Conservation (phyloP, 2,888 invertebrate genomes). For the Camptogramma bilineatum region DNA sequence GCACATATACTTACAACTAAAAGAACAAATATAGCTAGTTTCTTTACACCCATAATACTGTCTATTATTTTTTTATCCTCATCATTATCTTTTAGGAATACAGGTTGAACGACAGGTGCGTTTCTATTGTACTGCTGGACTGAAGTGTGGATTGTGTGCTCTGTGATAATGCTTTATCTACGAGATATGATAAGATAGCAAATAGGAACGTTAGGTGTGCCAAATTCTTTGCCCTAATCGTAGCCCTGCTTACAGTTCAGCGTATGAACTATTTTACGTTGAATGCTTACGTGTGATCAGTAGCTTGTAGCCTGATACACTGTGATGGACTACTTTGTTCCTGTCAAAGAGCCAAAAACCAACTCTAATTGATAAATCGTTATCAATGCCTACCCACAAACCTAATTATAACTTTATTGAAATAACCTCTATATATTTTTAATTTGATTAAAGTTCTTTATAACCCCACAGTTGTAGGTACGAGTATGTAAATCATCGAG, state of each 20-base stretch:
- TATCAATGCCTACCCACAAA: too few species aligned
- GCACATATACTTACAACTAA: slow-evolving; percentile 72
- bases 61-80: slow-evolving; percentile 54
- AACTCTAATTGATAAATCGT: too few species aligned
- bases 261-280: slow-evolving; percentile 28
- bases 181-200: slow-evolving; percentile 81
- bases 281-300: background rate
- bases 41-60: slow-evolving; percentile 72
- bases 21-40: slow-evolving; percentile 65
- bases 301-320: background rate
- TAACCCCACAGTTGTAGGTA: too few species aligned
- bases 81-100: slow-evolving; percentile 59
- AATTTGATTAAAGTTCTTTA: too few species aligned
- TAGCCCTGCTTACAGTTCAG: slow-evolving; percentile 54
- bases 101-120: slow-evolving; percentile 68
- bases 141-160: slow-evolving; percentile 72
- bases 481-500: too few species aligned
- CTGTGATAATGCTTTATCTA: slow-evolving; percentile 77
- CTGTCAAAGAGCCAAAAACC: too few species aligned
- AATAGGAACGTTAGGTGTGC: slow-evolving; percentile 83
- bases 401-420: too few species aligned
- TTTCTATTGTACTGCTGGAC: slow-evolving; percentile 68
- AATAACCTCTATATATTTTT: too few species aligned
- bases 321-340: background rate
- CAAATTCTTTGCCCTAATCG: slow-evolving; percentile 84